phyloP scores from a whole-genome alignment of 2,113 vertebrate genomes.

The Perca flavescens region DNA sequence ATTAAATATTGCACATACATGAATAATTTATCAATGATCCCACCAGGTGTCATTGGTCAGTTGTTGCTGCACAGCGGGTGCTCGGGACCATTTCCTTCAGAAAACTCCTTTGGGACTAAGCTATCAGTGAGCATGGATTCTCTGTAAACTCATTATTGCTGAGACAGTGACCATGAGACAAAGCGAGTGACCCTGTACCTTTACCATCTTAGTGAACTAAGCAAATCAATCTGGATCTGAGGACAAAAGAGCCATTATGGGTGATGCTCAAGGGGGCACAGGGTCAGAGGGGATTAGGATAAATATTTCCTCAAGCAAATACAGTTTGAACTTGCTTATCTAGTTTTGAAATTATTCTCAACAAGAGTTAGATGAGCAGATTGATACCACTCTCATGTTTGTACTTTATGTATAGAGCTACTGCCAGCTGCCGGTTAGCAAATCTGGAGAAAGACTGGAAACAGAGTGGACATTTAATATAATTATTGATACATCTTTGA shows the following conservation, averaged over 20 bases:
- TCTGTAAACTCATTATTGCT: constrained; percentile 22
- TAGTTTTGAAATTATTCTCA: not conserved
- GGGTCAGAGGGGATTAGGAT: constrained; percentile 8
- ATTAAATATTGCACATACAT: not conserved
- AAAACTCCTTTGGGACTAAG: constrained; percentile 21
- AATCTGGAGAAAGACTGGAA: not conserved
- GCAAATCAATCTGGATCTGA: constrained; percentile 14
- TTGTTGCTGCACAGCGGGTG: constrained; percentile 3
- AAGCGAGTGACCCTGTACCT: constrained; percentile 1
- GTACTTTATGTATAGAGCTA: not conserved
- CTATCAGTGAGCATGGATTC: constrained; percentile 35
- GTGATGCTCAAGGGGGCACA: constrained; percentile 10
- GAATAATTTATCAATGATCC: constrained; percentile 2
- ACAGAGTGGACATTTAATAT: not conserved
- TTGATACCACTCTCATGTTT: not conserved
- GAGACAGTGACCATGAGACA: constrained; percentile 28
- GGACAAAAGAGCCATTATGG: constrained; percentile 1
- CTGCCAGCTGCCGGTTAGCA: not conserved
- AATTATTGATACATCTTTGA: constrained; percentile 11
- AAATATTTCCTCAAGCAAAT: constrained; percentile 19
- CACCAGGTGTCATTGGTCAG: not conserved
- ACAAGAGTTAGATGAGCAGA: not conserved
- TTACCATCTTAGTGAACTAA: not conserved
- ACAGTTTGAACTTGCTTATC: not conserved
- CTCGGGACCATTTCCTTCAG: constrained; percentile 16